Evolutionary conservation across 2,797 vertebrate genomes (phyloP), one percentile per base, ranked within the genome.

Genomic region (Phaenicophaeus curvirostris): DNA sequence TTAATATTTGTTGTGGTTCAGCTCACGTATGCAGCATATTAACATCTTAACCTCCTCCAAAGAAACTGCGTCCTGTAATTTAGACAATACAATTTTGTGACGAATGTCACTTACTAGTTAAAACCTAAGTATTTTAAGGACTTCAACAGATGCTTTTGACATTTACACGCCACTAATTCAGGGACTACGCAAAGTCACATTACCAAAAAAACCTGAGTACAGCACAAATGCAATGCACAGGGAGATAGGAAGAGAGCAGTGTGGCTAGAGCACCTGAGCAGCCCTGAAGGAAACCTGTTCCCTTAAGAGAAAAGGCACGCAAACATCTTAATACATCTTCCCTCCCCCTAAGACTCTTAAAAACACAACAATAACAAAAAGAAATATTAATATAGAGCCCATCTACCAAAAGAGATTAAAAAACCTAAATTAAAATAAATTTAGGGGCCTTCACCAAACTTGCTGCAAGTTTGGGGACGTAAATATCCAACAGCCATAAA

Each of bases 391-490:
- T 98, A 98, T 98, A 98, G 98, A 98, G 98, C 98, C 98, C 97
- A 96, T 96, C 98, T 98, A 97, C 92, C 95, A 96, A 97, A 98
- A 97, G 96, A 97, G 87, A 97, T 97, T 96, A 97, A 98, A 98
- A 98, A 98, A 95, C 98, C 98, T 98, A 97, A 96, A 93, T 98
- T 98, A 98, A 98, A 98, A 97, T 98, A 98, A 98, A 98, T 97
- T 74, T 98, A 99, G 98, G 98, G 98, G 96, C 98, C 98, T 99
- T 99, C 99, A 99, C 99, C 99, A 99, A 99, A 99, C 99, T 99
- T 99, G 99, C 98, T 99, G 92, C 98, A 99, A 99, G 99, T 99
- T 99, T 99, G 99, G 99, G 99, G 99, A 99, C 98, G 98, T 87
- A 97, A 97, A 97, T 97, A 98, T 99, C 99, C 99, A 99, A 99